These are phyloP conservation scores for Clavelina lepadiformis DNA, from an alignment of 23 tunicate species.

Conservation along the genomic window DNA sequence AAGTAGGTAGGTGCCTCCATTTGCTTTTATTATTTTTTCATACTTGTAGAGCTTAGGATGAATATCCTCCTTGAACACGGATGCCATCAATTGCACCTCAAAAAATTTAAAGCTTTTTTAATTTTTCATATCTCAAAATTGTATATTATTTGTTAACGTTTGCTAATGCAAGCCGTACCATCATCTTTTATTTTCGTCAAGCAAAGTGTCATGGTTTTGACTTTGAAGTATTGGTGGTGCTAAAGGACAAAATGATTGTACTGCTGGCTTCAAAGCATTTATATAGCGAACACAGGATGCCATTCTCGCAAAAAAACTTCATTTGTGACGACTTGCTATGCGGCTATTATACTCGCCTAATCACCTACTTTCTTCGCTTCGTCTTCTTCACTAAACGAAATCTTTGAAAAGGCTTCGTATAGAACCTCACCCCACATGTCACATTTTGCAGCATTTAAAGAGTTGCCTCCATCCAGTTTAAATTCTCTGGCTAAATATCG, in stretches of 20 bases:
- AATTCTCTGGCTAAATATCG: conserved; percentile 28
- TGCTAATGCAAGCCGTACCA: not conserved
- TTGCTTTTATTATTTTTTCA: not conserved
- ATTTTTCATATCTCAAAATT: no score
- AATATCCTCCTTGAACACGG: not conserved
- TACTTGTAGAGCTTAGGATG: not conserved
- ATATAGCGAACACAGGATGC: no score
- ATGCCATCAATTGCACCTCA: not conserved
- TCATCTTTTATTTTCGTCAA: not conserved
- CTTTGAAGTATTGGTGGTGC: no score
- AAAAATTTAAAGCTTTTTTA: no score
- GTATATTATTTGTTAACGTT: no score
- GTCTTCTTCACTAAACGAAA: conserved; percentile 21
- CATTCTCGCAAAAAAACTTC: no score
- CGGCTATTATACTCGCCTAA: no score
- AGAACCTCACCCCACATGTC: conserved; percentile 32
- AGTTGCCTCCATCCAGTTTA: conserved; percentile 10
- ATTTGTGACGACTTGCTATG: no score
- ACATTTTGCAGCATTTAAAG: conserved; percentile 15
- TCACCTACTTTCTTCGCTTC: conserved; percentile 17
- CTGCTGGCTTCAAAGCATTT: no score
- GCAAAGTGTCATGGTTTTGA: no score
- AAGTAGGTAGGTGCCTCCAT: not conserved
- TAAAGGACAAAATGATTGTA: no score
- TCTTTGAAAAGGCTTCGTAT: conserved; percentile 8